These are phyloP conservation scores for Rhadina sibilatrix DNA, from an alignment of 2,113 vertebrate species.

Conservation along the genomic window DNA sequence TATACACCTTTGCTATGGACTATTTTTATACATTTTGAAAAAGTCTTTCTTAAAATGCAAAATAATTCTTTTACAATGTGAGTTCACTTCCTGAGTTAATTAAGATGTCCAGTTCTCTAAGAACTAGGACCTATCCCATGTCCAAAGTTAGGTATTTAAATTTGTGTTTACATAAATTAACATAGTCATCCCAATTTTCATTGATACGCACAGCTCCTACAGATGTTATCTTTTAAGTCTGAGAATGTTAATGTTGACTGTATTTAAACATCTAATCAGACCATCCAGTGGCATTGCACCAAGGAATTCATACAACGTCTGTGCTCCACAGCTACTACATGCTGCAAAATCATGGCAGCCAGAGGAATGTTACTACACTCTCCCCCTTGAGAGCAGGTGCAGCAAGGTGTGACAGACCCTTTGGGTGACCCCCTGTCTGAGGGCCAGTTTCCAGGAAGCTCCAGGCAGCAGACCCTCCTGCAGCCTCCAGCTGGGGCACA, in stretches of 20 bases:
- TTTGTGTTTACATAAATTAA: background rate
- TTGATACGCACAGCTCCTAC: accelerated
- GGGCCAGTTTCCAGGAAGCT: background rate
- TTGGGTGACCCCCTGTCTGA: background rate
- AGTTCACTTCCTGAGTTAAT: background rate
- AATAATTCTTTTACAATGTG: background rate
- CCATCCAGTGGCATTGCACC: background rate
- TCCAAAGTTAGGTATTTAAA: background rate
- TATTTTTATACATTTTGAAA: background rate
- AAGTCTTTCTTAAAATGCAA: background rate
- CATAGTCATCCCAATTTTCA: background rate
- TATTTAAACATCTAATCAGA: background rate
- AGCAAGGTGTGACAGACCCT: background rate
- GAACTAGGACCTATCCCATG: background rate
- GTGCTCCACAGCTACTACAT: background rate
- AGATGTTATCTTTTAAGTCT: background rate
- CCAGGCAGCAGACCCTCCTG: background rate
- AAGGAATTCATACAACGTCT: background rate
- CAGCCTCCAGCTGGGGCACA: background rate
- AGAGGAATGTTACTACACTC: background rate
- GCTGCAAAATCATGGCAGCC: accelerated
- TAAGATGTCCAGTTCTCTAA: background rate
- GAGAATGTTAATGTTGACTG: background rate
- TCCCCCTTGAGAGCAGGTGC: background rate
- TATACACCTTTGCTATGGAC: background rate